Evolutionary conservation across 2,888 invertebrate genomes (phyloP).

Genomic region (Idaea biselata): DNA sequence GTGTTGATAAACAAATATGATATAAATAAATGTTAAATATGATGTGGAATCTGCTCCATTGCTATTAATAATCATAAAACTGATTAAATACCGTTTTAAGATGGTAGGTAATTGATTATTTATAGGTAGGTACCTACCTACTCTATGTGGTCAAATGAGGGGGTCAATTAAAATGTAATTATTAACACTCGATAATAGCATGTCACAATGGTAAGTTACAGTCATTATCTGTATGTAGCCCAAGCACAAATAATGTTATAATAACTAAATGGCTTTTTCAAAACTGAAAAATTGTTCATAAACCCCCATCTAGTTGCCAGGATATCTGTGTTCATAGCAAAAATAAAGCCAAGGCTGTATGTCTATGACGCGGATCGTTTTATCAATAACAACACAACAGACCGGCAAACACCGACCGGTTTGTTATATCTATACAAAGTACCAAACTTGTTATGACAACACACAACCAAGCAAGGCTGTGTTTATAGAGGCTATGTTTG

Average conservation of each 20-base stretch:
- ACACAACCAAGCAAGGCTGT: slow-evolving; percentile 7
- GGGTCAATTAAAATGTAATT: not conserved
- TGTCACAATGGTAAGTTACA: not conserved
- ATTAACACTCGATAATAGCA: not conserved
- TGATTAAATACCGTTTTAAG: not conserved
- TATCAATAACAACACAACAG: slow-evolving; percentile 28
- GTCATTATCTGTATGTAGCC: too few species aligned
- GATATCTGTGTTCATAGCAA: not conserved
- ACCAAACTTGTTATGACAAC: slow-evolving; percentile 13
- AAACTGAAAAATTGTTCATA: too few species aligned
- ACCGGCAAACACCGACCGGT: slow-evolving; percentile 16
- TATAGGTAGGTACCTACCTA: not conserved
- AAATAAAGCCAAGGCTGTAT: slow-evolving; percentile 6
- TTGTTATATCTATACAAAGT: not conserved
- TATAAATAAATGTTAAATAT: too few species aligned
- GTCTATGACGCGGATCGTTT: slow-evolving; percentile 23
- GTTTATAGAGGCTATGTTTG: slow-evolving; percentile 14
- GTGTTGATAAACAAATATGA: too few species aligned
- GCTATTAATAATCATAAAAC: not conserved
- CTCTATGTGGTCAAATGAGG: not conserved
- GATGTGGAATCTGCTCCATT: too few species aligned
- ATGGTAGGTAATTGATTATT: not conserved
- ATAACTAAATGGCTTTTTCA: too few species aligned
- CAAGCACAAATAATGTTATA: too few species aligned
- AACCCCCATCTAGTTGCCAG: too few species aligned